phyloP scores from a whole-genome alignment of 2,113 vertebrate species.

The Nibea albiflora region DNA sequence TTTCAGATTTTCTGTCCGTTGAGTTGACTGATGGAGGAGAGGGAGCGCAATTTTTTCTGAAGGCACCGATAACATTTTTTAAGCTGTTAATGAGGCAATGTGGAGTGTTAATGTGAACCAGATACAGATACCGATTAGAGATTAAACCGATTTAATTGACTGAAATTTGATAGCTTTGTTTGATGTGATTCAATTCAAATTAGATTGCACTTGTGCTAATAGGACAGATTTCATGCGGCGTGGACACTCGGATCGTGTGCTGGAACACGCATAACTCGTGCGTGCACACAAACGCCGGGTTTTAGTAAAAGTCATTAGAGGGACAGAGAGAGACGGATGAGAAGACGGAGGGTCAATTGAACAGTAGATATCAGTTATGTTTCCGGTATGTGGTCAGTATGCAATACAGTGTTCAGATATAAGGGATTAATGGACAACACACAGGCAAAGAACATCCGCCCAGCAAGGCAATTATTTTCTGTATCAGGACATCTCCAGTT shows the following conservation, averaged over 20 bases:
- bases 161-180: conserved; percentile 56
- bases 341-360: conserved; percentile 22
- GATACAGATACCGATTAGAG: conserved; percentile 59
- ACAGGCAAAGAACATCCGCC: conserved; percentile 36
- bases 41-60: background rate
- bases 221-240: conserved; percentile 45
- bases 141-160: conserved; percentile 52
- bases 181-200: conserved; percentile 56
- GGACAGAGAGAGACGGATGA: background rate
- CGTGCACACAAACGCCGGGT: conserved; percentile 24
- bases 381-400: conserved; percentile 31
- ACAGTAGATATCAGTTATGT: conserved; percentile 27
- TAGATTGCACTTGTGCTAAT: conserved; percentile 53
- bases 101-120: conserved; percentile 44
- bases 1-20: background rate
- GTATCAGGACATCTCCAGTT: conserved; percentile 47
- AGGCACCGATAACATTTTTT: conserved; percentile 37
- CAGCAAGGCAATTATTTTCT: conserved; percentile 47
- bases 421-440: conserved; percentile 48
- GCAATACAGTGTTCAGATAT: conserved; percentile 32
- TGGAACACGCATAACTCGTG: conserved; percentile 34
- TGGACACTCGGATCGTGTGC: conserved; percentile 26
- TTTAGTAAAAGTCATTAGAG: conserved; percentile 39
- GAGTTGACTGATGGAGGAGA: background rate
- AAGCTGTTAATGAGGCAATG: conserved; percentile 28